phyloP scores from a whole-genome alignment of 2,797 vertebrate genomes.

The Serranus cabrilla region DNA sequence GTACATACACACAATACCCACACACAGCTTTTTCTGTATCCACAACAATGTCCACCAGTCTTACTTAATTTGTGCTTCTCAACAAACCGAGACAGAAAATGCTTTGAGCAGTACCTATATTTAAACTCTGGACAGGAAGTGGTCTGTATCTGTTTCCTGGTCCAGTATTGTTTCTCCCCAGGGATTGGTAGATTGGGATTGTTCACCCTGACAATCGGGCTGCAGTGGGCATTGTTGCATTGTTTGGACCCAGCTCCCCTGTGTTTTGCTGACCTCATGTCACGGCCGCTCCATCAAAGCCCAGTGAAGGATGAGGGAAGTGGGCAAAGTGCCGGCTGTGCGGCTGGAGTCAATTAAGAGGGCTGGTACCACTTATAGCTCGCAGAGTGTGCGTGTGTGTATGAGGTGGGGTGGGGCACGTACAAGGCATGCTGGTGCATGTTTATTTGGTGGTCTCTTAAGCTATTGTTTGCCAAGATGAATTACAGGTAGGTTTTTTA shows the following conservation, averaged over 20 bases:
- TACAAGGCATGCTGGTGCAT: not conserved
- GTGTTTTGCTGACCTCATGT: slow-evolving; percentile 49
- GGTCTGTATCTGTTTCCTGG: slow-evolving; percentile 80
- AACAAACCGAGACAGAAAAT: slow-evolving; percentile 45
- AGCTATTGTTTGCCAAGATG: not conserved
- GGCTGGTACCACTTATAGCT: slow-evolving; percentile 30
- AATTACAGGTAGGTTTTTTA: not conserved
- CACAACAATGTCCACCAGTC: slow-evolving; percentile 56
- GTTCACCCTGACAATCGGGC: slow-evolving; percentile 81
- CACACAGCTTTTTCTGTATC: slow-evolving; percentile 52
- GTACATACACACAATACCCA: slow-evolving; percentile 16
- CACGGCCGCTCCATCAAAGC: slow-evolving; percentile 61
- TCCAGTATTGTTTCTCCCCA: slow-evolving; percentile 72
- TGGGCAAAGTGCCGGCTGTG: slow-evolving; percentile 35
- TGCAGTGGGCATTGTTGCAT: slow-evolving; percentile 79
- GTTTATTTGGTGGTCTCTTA: slow-evolving; percentile 10
- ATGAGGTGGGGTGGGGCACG: not conserved
- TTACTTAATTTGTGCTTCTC: slow-evolving; percentile 51
- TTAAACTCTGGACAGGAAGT: slow-evolving; percentile 81
- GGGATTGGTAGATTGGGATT: slow-evolving; percentile 68
- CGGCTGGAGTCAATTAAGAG: slow-evolving; percentile 48
- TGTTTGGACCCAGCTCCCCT: slow-evolving; percentile 68
- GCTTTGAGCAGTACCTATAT: slow-evolving; percentile 63
- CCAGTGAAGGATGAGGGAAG: slow-evolving; percentile 42
- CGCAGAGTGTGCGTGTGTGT: not conserved